phyloP scores from a whole-genome alignment of 2,888 invertebrate species.

The Punctoribates punctum region DNA sequence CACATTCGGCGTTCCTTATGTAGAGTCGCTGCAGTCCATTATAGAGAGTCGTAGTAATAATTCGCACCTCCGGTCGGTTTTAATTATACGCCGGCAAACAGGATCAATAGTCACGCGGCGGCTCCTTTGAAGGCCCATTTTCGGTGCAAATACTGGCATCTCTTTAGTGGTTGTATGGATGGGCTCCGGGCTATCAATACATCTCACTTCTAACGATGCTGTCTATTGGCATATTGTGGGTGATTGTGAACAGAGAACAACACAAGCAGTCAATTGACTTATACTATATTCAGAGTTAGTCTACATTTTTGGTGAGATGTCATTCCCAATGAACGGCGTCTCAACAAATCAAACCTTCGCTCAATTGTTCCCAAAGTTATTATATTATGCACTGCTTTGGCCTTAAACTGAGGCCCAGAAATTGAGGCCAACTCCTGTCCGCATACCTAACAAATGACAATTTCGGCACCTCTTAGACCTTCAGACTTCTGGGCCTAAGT shows the following conservation, averaged over 20 bases:
- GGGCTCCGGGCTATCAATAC: constrained; percentile 42
- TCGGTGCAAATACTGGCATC: constrained; percentile 35
- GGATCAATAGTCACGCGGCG: constrained; percentile 45
- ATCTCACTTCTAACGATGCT: constrained; percentile 42
- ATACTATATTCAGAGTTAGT: constrained; percentile 6
- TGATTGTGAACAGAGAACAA: constrained; percentile 26
- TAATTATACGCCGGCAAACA: constrained; percentile 46
- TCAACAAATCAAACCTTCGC: constrained; percentile 23
- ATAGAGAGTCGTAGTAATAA: constrained; percentile 42
- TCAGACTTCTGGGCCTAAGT: neutral
- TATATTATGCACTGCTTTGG: constrained; percentile 13
- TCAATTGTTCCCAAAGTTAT: constrained; percentile 6
- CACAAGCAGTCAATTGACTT: constrained; percentile 27
- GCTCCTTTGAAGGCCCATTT: constrained; percentile 38
- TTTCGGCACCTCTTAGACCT: constrained; percentile 28
- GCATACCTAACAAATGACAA: constrained; percentile 33
- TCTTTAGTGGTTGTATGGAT: constrained; percentile 30
- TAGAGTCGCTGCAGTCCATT: neutral
- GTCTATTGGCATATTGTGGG: constrained; percentile 34
- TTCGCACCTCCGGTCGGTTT: constrained; percentile 48
- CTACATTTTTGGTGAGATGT: constrained; percentile 14
- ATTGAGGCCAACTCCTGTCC: constrained; percentile 9
- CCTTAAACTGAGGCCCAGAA: neutral
- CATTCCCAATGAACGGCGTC: constrained; percentile 21
- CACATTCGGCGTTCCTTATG: constrained; percentile 7